Percentiles rank a stretch among this genome's conserved stretches.
Evolutionary conservation across 2,113 vertebrate genomes (phyloP).

Genomic region (Rana temporaria): DNA sequence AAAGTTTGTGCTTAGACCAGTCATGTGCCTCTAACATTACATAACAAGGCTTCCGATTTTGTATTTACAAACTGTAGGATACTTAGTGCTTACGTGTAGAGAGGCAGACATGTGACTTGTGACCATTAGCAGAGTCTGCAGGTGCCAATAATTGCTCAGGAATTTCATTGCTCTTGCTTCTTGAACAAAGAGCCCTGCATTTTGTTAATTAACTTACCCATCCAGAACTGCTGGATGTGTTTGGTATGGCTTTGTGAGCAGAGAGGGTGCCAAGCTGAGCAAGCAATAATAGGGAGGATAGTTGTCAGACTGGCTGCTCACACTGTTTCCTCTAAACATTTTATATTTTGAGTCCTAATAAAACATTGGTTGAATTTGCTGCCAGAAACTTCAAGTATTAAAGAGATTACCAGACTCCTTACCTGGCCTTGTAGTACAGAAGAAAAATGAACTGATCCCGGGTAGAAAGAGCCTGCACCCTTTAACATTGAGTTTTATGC

Average conservation of each 20-base stretch:
- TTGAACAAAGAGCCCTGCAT: background rate
- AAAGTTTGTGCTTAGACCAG: too few species aligned
- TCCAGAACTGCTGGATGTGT: constrained; percentile 4
- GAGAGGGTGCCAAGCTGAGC: constrained; percentile 27
- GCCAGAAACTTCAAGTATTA: constrained; percentile 16
- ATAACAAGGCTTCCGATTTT: too few species aligned
- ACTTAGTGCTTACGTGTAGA: background rate
- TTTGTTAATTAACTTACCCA: constrained; percentile 2
- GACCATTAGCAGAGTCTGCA: constrained; percentile 14
- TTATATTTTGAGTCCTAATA: constrained; percentile 8
- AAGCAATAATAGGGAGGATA: constrained; percentile 18
- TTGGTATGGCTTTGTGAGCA: constrained; percentile 11
- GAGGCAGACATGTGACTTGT: background rate
- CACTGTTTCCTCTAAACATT: constrained; percentile 14
- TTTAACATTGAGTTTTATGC: constrained; percentile 24
- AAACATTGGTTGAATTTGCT: constrained; percentile 22
- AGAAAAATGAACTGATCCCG: background rate
- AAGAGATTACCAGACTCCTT: background rate
- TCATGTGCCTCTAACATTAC: background rate
- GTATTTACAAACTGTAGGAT: background rate
- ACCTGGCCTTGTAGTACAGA: background rate
- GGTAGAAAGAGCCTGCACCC: background rate
- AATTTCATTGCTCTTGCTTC: background rate
- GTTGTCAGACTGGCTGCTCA: background rate
- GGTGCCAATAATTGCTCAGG: constrained; percentile 16